Evolutionary conservation across 2,797 vertebrate genomes (phyloP).

Genomic region (Hoplostethus mediterraneus): DNA sequence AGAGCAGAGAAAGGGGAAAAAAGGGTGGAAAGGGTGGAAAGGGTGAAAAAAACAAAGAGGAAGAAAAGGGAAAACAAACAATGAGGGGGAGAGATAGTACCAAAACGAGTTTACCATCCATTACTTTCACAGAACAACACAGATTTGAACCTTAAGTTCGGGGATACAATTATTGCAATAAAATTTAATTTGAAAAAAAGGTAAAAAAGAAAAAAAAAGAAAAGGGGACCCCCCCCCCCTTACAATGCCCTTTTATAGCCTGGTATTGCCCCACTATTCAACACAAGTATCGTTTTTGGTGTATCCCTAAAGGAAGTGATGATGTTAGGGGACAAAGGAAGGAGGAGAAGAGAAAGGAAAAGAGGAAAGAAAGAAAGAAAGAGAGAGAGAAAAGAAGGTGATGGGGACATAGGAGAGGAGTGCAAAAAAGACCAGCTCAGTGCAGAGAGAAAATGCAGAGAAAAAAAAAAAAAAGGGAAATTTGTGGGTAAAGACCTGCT

Average conservation of each 20-base stretch:
- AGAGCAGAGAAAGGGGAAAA: too few species aligned
- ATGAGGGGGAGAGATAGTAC: background rate
- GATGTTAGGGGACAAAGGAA: conserved; percentile 3
- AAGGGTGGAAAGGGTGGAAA: background rate
- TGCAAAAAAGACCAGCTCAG: conserved; percentile 77
- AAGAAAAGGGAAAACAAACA: background rate
- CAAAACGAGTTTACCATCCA: background rate
- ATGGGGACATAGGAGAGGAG: conserved; percentile 54
- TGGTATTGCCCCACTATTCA: too few species aligned
- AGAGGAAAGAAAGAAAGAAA: background rate
- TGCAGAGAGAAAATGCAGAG: conserved; percentile 82
- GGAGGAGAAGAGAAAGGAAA: background rate
- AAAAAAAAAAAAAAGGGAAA: conserved; percentile 58
- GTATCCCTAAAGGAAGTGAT: conserved; percentile 1
- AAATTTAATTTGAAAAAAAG: too few species aligned
- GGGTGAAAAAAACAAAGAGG: background rate
- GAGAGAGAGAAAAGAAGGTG: conserved; percentile 12
- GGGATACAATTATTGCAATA: too few species aligned
- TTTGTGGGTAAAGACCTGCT: conserved; percentile 88
- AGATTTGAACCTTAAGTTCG: background rate
- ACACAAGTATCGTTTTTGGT: background rate
- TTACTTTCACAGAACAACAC: background rate
- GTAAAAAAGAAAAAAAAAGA: too few species aligned
- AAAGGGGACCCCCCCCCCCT: too few species aligned
- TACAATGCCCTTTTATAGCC: too few species aligned